Percentiles rank a stretch among this genome's conserved stretches.
Evolutionary conservation across 2,888 invertebrate genomes (phyloP).

Genomic region (Synanthedon andrenaeformis): DNA sequence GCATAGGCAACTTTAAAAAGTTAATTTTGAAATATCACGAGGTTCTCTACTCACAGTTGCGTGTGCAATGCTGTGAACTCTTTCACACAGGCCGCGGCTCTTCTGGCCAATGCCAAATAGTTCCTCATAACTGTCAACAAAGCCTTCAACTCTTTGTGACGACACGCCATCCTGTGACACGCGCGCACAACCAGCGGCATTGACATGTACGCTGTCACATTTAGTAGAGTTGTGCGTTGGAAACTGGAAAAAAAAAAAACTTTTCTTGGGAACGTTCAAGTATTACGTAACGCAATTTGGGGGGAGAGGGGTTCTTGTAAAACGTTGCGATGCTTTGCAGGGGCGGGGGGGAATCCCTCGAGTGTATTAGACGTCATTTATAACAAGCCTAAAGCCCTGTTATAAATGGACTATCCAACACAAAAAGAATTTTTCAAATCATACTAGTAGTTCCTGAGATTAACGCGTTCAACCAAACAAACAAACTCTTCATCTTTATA

Average conservation of each 20-base stretch:
- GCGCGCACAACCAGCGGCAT: constrained; percentile 26
- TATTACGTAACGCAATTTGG: too few species aligned
- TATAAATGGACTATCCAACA: not conserved
- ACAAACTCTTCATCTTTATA: too few species aligned
- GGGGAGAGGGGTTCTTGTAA: too few species aligned
- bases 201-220: constrained; percentile 22
- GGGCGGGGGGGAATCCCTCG: too few species aligned
- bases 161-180: constrained; percentile 20
- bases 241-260: constrained; percentile 27
- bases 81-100: constrained; percentile 50
- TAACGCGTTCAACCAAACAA: too few species aligned
- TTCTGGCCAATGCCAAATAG: constrained; percentile 42
- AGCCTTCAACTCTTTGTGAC: constrained; percentile 19
- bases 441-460: too few species aligned
- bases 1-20: too few species aligned
- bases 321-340: too few species aligned
- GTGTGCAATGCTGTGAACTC: constrained; percentile 41
- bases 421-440: too few species aligned
- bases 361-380: too few species aligned
- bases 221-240: constrained; percentile 20
- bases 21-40: too few species aligned
- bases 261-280: too few species aligned
- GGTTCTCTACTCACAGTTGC: constrained; percentile 40
- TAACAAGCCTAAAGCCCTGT: not conserved
- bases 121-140: constrained; percentile 37